These are phyloP conservation scores for Pituophis catenifer DNA, from an alignment of 2,113 vertebrate genomes.

Conservation along the genomic window DNA sequence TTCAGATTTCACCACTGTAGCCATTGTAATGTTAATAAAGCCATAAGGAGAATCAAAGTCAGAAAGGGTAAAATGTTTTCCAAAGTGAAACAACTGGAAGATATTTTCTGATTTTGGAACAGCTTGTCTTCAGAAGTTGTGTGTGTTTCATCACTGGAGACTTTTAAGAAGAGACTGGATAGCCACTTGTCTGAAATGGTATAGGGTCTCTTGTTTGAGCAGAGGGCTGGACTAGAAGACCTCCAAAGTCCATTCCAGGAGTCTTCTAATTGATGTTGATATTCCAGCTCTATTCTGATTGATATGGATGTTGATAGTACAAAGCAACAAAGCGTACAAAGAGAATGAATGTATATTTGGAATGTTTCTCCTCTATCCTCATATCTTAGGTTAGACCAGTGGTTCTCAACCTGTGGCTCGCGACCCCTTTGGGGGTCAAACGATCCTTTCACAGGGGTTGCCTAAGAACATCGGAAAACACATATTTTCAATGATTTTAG, in stretches of 20 bases:
- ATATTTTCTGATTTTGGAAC: background rate
- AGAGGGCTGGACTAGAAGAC: background rate
- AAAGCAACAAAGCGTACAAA: background rate
- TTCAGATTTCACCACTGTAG: too few relatives aligned
- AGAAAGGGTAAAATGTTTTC: background rate
- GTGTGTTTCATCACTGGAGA: background rate
- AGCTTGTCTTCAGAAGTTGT: background rate
- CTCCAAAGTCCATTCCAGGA: background rate
- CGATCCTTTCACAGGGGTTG: too few relatives aligned
- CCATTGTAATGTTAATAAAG: background rate
- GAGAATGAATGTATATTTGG: background rate
- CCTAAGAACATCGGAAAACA: too few relatives aligned
- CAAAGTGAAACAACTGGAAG: background rate
- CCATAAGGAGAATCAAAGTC: background rate
- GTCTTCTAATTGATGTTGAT: too few relatives aligned
- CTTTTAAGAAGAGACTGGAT: background rate
- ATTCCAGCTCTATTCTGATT: background rate
- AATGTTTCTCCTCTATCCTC: background rate
- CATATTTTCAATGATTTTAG: too few relatives aligned
- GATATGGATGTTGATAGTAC: background rate
- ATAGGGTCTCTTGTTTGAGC: background rate
- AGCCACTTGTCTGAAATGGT: background rate
- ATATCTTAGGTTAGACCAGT: background rate
- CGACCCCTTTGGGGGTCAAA: too few relatives aligned
- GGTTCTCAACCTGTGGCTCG: too few relatives aligned